Conservation (phyloP, 1,140 invertebrate species). For the Asbolus verrucosus region DNA sequence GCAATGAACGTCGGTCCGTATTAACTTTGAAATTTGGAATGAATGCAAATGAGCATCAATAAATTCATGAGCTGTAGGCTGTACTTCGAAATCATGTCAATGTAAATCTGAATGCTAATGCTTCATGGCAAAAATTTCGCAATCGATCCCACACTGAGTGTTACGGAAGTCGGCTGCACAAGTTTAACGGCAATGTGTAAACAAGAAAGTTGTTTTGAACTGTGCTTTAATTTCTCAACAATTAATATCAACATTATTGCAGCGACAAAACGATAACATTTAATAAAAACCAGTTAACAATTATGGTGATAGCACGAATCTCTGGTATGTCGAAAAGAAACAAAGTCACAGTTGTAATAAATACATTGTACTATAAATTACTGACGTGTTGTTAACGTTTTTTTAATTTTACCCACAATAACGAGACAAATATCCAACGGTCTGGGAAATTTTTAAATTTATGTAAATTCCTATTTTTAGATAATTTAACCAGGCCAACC, state of each 20-base stretch:
- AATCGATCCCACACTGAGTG: neutral
- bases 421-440: neutral
- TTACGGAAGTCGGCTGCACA: neutral
- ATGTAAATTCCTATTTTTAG: no score
- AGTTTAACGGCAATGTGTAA: neutral
- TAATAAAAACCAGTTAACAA: neutral
- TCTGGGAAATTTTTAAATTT: no score
- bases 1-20: no score
- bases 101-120: neutral
- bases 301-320: neutral
- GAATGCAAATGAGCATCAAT: no score
- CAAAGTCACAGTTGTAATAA: neutral
- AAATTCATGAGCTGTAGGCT: no score
- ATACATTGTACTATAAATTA: neutral
- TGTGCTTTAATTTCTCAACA: neutral
- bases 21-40: no score
- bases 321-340: neutral
- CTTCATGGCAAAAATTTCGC: neutral
- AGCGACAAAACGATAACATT: neutral
- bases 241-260: neutral
- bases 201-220: conserved; percentile 1
- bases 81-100: no score
- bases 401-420: no score
- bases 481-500: no score
- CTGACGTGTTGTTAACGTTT: no score